Base-by-base conservation (phyloP, 2,888 invertebrate species). In the Leucania comma region DNA sequence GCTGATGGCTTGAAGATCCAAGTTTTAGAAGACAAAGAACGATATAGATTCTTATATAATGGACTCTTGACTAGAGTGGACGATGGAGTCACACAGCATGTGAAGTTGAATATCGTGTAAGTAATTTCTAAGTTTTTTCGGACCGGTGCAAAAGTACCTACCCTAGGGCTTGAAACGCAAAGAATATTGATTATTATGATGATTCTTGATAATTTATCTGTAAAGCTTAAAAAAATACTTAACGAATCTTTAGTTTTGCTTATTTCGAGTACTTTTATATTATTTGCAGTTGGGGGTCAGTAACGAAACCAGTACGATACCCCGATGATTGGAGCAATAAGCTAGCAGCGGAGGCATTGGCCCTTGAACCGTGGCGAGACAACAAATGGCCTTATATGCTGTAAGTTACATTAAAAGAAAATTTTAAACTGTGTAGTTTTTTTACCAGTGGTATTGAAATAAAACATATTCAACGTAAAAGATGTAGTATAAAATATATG, bases 41-140 rank as follows among this genome's bases (percentile, higher is more conserved):
- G 96, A 68, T 96, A 97, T 94, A 96, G 98, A 85, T 94, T 98
- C 24, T 90, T 96, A 42, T 98, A 96, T 89, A 98, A 97, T 89
- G 98, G 98, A 1, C 90, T 97, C n/a, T 90, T 98, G 58, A 96
- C 93, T 84, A 96, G 94, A 85, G 90, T 91, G 35, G 87, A 90
- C 14, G 90, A 93, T 59, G 88, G 87, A 32, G 83, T 84, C 17
- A 90, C 85, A 1, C 91, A 91, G 51, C 94, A 94, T 75, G 93
- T 92, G 2, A 93, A 91, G 61, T 87, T 97, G 59, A 97, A 97
- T 88, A 95, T 97, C 74, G 95, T 97, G 97, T 97, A 92, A 96
- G 97, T 90, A 1, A 57, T 12, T 51, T 42, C 4, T 38, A 10
- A 24, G 48, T 4, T 22, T 54, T 20, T 46, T 20, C 17, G 1